Conservation (phyloP, 2,888 invertebrate species). For the Harmothoe impar region DNA sequence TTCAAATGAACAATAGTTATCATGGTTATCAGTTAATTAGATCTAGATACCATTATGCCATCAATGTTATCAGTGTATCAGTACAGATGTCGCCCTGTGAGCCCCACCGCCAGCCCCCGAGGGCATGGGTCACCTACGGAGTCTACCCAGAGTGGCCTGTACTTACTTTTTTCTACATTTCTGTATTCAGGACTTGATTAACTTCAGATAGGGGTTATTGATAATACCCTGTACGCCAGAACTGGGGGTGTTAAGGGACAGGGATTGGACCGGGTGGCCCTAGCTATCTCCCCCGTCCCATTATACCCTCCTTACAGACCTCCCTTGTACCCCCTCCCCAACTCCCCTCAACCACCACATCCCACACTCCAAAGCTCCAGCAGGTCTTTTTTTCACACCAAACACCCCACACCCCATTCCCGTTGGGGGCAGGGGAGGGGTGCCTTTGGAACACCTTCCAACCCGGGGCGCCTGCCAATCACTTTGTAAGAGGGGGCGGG, state of each 20-base stretch:
- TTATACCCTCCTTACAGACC: slow-evolving; percentile 20
- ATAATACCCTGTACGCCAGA: neutral
- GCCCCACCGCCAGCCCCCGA: neutral
- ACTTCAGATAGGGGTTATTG: slow-evolving; percentile 47
- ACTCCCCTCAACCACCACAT: neutral
- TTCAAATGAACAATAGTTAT: neutral
- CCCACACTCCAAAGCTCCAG: neutral
- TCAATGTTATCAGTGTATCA: slow-evolving; percentile 43
- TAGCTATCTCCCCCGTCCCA: slow-evolving; percentile 9
- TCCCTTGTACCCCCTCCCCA: neutral
- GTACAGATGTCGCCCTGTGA: neutral
- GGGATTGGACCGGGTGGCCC: neutral
- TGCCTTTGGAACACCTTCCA: neutral
- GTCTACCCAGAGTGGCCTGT: neutral
- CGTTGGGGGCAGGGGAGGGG: neutral
- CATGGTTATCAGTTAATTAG: slow-evolving; percentile 34
- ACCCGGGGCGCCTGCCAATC: slow-evolving; percentile 47
- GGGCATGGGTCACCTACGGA: neutral
- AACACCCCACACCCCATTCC: neutral
- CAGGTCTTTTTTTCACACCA: neutral
- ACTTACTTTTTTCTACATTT: neutral
- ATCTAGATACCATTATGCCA: slow-evolving; percentile 37
- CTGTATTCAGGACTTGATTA: slow-evolving; percentile 31
- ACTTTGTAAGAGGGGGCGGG: slow-evolving; percentile 42
- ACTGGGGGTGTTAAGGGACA: neutral